Evolutionary conservation across 92 coral and sea anemone genomes (phyloP).

Genomic region (Paramuricea clavata): DNA sequence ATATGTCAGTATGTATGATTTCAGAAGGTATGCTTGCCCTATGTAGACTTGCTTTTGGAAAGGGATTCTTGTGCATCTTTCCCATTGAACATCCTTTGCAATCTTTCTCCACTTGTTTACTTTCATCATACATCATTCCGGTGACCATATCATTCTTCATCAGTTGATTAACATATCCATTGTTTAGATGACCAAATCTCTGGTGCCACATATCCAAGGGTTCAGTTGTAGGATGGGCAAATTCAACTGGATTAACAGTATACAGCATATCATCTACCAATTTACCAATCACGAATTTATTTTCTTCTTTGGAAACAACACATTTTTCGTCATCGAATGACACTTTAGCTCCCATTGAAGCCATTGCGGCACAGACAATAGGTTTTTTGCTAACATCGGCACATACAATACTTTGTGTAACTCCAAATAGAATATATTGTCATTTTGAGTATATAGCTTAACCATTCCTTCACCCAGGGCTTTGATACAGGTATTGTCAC

Average conservation of each 20-base stretch:
- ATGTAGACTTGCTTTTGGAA: constrained; percentile 36
- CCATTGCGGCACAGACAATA: constrained; percentile 64
- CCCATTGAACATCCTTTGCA: constrained; percentile 40
- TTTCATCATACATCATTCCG: constrained; percentile 53
- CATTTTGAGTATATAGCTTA: constrained; percentile 52
- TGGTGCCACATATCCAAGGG: constrained; percentile 75
- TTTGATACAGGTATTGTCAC: constrained; percentile 53
- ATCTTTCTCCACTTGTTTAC: neutral
- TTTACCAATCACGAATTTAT: constrained; percentile 48
- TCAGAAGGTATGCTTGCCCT: constrained; percentile 44
- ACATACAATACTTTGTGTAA: constrained; percentile 50
- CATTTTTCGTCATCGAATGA: constrained; percentile 49
- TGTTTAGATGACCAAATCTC: too few species aligned
- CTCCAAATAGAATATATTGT: constrained; percentile 46
- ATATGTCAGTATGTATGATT: constrained; percentile 42
- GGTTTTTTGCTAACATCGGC: constrained; percentile 47
- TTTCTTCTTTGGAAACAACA: constrained; percentile 43
- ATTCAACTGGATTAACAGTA: constrained; percentile 50
- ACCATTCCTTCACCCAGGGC: constrained; percentile 71
- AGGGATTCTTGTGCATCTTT: constrained; percentile 36
- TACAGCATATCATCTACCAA: constrained; percentile 41
- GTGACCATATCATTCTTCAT: constrained; percentile 59
- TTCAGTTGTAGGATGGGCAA: constrained; percentile 33
- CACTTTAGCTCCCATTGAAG: constrained; percentile 54
- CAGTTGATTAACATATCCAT: too few species aligned